A percentile compares a stretch with the other conserved stretches of the same genome.
These are phyloP conservation scores for Cheumatopsyche charites DNA, from an alignment of 1,140 invertebrate species.

Conservation along the genomic window DNA sequence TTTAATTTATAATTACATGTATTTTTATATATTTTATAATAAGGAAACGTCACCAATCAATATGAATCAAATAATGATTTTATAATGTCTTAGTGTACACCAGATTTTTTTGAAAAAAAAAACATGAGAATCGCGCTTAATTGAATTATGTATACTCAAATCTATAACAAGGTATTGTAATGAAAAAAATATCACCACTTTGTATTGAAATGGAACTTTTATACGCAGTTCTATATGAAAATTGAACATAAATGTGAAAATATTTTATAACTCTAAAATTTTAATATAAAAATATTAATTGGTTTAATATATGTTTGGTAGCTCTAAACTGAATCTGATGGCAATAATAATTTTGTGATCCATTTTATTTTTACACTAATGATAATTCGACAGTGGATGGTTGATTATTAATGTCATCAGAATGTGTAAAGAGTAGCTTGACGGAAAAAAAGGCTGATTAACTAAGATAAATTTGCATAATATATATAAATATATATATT, in stretches of 20 bases:
- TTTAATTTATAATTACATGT: conserved; percentile 12
- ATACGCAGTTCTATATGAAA: background rate
- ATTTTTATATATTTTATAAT: conserved; percentile 20
- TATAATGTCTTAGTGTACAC: background rate
- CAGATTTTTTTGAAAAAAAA: background rate
- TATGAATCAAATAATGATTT: conserved; percentile 7
- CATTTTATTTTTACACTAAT: conserved; percentile 10
- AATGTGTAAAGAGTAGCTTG: conserved; percentile 43
- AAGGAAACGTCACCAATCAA: background rate
- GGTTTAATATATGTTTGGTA: conserved; percentile 41
- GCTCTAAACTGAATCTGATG: conserved; percentile 42
- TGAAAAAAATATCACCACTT: background rate
- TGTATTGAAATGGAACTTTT: background rate
- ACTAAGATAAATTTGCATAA: conserved; percentile 48
- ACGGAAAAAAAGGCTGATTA: conserved; percentile 49
- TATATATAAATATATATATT: conserved; percentile 45
- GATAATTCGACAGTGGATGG: background rate
- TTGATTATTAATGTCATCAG: conserved; percentile 25
- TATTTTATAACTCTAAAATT: background rate
- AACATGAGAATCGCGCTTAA: background rate
- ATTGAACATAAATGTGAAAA: background rate
- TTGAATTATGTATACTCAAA: background rate
- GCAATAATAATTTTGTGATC: background rate
- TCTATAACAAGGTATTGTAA: background rate
- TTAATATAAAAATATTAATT: conserved; percentile 2